Evolutionary conservation across 2,797 vertebrate genomes (phyloP).

Genomic region (Erethizon dorsatum): DNA sequence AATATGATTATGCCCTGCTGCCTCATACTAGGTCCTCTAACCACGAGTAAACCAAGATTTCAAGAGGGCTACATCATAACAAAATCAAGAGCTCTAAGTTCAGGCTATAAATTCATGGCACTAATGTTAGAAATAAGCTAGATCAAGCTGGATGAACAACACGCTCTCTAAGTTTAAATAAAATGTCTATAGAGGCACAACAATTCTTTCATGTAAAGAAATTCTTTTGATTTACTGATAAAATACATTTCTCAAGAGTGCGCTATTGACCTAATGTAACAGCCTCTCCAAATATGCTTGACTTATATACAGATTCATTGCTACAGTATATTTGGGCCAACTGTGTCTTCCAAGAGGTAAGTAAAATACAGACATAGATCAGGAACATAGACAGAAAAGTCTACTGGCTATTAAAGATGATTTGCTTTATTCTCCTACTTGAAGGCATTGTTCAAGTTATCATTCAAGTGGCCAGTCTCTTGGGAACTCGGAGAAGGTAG

Average conservation of each 20-base stretch:
- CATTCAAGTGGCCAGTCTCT: not conserved
- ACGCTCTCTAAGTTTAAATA: constrained; percentile 69
- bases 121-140: constrained; percentile 53
- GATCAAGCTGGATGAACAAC: constrained; percentile 57
- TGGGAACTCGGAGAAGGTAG: not conserved
- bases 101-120: constrained; percentile 53
- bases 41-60: constrained; percentile 16
- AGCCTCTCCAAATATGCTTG: constrained; percentile 70
- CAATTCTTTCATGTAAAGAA: constrained; percentile 73
- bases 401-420: constrained; percentile 37
- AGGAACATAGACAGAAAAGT: constrained; percentile 32
- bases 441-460: not conserved
- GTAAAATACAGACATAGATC: constrained; percentile 39
- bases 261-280: constrained; percentile 50
- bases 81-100: constrained; percentile 63
- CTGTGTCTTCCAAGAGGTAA: constrained; percentile 48
- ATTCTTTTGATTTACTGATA: constrained; percentile 70
- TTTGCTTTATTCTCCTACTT: constrained; percentile 38
- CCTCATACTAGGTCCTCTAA: constrained; percentile 15
- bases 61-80: constrained; percentile 61
- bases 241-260: constrained; percentile 68
- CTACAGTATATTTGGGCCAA: constrained; percentile 21
- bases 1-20: not conserved
- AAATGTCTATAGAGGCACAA: constrained; percentile 65
- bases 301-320: constrained; percentile 59